Percentiles rank a stretch among this genome's conserved stretches.
These are phyloP conservation scores for Amphiprion clarkii DNA, from an alignment of 2,797 vertebrate species.

Conservation along the genomic window DNA sequence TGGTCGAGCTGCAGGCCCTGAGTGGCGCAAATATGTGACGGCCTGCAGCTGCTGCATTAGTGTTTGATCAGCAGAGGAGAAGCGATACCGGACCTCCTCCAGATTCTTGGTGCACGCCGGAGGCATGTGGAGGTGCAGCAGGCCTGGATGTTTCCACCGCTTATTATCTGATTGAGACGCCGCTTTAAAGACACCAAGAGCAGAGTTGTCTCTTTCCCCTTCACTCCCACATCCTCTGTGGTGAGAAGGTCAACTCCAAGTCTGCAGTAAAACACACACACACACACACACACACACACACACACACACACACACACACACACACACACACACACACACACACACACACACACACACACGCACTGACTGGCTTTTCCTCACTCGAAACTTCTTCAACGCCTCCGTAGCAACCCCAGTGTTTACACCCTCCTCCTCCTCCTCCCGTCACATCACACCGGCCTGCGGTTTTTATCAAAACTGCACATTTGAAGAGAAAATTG, in stretches of 20 bases:
- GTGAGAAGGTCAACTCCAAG: slow-evolving; percentile 75
- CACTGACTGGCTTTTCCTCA: background rate
- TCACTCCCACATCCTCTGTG: slow-evolving; percentile 85
- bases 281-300: slow-evolving; percentile 36
- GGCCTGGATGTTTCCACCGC: slow-evolving; percentile 53
- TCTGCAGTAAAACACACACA: slow-evolving; percentile 60
- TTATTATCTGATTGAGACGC: slow-evolving; percentile 59
- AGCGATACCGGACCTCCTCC: slow-evolving; percentile 15
- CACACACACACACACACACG: slow-evolving; percentile 37
- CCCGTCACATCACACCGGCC: slow-evolving; percentile 61
- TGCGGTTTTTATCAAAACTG: slow-evolving; percentile 79
- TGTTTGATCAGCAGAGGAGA: slow-evolving; percentile 28
- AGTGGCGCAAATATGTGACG: slow-evolving; percentile 41
- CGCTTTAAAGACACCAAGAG: slow-evolving; percentile 60
- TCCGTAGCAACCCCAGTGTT: slow-evolving; percentile 75
- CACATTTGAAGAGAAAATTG: slow-evolving; percentile 76
- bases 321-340: slow-evolving; percentile 45
- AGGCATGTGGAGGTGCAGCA: slow-evolving; percentile 4
- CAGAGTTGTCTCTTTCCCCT: slow-evolving; percentile 70
- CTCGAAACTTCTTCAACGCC: slow-evolving; percentile 44
- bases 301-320: slow-evolving; percentile 18
- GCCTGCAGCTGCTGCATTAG: slow-evolving; percentile 35
- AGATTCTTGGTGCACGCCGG: slow-evolving; percentile 24
- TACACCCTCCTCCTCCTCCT: slow-evolving; percentile 49
- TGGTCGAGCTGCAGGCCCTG: slow-evolving; percentile 51